Percentiles rank a stretch among this genome's conserved stretches.
These are phyloP conservation scores for Pollimyrus isidori DNA, from an alignment of 2,113 vertebrate genomes.

Conservation along the genomic window DNA sequence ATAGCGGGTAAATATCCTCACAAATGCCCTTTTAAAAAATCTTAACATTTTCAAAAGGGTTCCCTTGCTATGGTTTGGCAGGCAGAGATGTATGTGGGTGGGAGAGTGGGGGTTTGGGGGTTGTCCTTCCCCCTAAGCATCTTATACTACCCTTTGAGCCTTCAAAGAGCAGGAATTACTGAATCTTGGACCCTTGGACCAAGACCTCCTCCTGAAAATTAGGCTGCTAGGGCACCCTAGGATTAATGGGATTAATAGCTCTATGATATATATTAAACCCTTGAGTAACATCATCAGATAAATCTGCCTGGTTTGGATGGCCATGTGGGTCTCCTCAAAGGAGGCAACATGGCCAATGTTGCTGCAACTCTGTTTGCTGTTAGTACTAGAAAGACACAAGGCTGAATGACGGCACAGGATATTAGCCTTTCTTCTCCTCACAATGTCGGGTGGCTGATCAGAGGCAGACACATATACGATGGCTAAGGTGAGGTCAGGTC, in stretches of 20 bases:
- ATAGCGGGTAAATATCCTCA: not conserved
- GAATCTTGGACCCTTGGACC: not conserved
- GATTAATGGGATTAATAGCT: not conserved
- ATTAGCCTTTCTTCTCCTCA: not conserved
- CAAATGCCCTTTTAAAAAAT: not conserved
- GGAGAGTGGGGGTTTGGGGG: not conserved
- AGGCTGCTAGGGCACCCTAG: not conserved
- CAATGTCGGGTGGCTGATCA: not conserved
- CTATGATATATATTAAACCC: not conserved
- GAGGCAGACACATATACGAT: not conserved
- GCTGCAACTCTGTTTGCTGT: not conserved
- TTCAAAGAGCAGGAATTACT: not conserved
- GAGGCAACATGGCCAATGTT: not conserved
- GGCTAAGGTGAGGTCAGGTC: not conserved
- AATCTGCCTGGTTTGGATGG: not conserved
- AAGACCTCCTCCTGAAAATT: not conserved
- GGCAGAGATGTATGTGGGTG: not conserved
- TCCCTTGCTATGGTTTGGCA: not conserved
- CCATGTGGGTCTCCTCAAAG: not conserved
- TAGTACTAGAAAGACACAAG: not conserved
- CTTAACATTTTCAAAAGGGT: not conserved
- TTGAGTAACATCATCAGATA: not conserved
- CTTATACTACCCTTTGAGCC: not conserved
- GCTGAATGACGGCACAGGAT: not conserved
- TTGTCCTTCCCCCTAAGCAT: not conserved